phyloP scores from a whole-genome alignment of 2,113 vertebrate species.

The Lepus americanus region DNA sequence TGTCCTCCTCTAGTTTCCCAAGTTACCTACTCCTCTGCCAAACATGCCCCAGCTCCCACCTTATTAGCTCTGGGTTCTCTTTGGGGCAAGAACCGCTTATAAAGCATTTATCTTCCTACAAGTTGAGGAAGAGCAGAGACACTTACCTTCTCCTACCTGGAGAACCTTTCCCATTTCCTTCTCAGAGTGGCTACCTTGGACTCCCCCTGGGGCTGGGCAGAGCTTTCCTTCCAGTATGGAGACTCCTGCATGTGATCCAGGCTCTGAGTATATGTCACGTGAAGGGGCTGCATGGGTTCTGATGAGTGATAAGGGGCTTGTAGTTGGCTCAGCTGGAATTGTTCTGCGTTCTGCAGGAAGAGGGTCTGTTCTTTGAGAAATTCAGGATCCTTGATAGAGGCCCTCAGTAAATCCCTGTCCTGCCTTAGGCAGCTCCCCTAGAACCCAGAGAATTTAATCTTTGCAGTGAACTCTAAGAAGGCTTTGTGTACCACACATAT shows the following conservation, averaged over 20 bases:
- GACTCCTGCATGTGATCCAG: background rate
- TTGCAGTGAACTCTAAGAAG: background rate
- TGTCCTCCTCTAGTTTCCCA: background rate
- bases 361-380: background rate
- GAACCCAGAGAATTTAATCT: background rate
- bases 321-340: background rate
- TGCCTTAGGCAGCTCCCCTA: background rate
- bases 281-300: background rate
- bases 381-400: background rate
- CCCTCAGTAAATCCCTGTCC: background rate
- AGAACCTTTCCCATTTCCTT: background rate
- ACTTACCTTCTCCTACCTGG: background rate
- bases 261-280: too few relatives aligned
- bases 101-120: background rate
- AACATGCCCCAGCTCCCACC: background rate
- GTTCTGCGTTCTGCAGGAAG: background rate
- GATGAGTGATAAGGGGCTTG: background rate
- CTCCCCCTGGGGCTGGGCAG: background rate
- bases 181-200: background rate
- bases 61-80: background rate
- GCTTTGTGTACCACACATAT: background rate
- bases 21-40: background rate
- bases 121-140: background rate
- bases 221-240: background rate
- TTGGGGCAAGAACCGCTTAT: background rate